A percentile compares a stretch with the other conserved stretches of the same genome.
These are phyloP conservation scores for Physocephala rufipes DNA, from an alignment of 2,888 invertebrate species.

Conservation along the genomic window DNA sequence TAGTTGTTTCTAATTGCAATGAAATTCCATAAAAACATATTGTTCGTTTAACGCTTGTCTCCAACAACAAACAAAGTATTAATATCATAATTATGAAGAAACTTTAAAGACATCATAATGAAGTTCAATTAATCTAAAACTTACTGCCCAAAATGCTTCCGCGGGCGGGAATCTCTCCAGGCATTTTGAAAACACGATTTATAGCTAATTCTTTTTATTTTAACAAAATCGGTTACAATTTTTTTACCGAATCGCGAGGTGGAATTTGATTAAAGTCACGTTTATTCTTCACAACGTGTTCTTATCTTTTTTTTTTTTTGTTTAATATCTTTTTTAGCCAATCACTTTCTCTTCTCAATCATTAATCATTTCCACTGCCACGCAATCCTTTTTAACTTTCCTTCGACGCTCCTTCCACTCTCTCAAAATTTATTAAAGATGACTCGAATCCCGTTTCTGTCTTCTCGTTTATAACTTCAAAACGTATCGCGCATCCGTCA, in stretches of 20 bases:
- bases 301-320: background rate
- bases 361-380: background rate
- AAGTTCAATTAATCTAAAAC: slow-evolving; percentile 53
- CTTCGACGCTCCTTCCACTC: background rate
- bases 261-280: slow-evolving; percentile 18
- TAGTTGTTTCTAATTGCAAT: background rate
- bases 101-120: background rate
- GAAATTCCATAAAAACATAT: background rate
- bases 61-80: too few relatives aligned
- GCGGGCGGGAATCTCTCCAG: slow-evolving; percentile 69
- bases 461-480: background rate
- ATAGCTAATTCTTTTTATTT: background rate
- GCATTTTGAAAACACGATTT: slow-evolving; percentile 48
- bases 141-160: slow-evolving; percentile 72
- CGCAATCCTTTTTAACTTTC: slow-evolving; percentile 5
- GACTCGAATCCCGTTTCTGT: background rate
- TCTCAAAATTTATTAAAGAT: too few relatives aligned
- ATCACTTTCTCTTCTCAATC: too few relatives aligned
- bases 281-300: background rate
- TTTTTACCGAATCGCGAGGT: slow-evolving; percentile 22
- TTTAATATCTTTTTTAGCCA: too few relatives aligned
- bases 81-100: background rate
- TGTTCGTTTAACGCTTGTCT: background rate
- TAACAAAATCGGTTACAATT: slow-evolving; percentile 26
- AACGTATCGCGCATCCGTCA: background rate